Conservation (phyloP, 2,888 invertebrate genomes). For the Drosophila mimica region DNA sequence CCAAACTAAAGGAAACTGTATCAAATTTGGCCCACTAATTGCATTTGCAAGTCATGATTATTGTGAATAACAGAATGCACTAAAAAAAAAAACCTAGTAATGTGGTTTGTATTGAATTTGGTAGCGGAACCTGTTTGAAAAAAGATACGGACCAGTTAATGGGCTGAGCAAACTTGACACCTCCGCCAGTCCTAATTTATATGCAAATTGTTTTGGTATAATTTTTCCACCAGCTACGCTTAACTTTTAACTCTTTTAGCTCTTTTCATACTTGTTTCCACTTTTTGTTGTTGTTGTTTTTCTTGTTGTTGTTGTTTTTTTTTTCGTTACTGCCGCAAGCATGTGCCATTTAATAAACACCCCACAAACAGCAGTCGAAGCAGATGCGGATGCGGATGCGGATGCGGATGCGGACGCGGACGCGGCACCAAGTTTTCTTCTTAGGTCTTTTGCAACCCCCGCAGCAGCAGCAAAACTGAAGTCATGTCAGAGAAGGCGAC, state of each 20-base stretch:
- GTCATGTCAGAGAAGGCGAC: slow-evolving; percentile 73
- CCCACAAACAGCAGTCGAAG: slow-evolving; percentile 34
- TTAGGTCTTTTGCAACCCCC: neutral
- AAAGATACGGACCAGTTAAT: neutral
- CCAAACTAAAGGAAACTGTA: neutral
- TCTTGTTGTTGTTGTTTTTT: slow-evolving; percentile 24
- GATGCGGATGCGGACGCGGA: no score
- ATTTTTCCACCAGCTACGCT: slow-evolving; percentile 48
- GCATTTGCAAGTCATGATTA: neutral
- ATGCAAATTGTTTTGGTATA: slow-evolving; percentile 73
- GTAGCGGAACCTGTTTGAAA: slow-evolving; percentile 1
- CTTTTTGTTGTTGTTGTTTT: neutral
- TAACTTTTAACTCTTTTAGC: slow-evolving; percentile 51
- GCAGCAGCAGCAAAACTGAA: slow-evolving; percentile 33
- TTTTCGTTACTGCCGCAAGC: slow-evolving; percentile 56
- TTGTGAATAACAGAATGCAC: neutral
- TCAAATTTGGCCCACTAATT: neutral
- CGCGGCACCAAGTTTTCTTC: slow-evolving; percentile 15
- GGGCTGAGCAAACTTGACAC: slow-evolving; percentile 55
- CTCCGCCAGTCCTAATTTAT: slow-evolving; percentile 71
- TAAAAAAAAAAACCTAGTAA: neutral
- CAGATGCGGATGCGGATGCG: slow-evolving; percentile 16
- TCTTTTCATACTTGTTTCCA: neutral
- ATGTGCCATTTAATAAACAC: slow-evolving; percentile 73
- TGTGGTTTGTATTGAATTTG: slow-evolving; percentile 4